Base-by-base conservation (phyloP, 2,797 vertebrate species). In the Uromys caudimaculatus region DNA sequence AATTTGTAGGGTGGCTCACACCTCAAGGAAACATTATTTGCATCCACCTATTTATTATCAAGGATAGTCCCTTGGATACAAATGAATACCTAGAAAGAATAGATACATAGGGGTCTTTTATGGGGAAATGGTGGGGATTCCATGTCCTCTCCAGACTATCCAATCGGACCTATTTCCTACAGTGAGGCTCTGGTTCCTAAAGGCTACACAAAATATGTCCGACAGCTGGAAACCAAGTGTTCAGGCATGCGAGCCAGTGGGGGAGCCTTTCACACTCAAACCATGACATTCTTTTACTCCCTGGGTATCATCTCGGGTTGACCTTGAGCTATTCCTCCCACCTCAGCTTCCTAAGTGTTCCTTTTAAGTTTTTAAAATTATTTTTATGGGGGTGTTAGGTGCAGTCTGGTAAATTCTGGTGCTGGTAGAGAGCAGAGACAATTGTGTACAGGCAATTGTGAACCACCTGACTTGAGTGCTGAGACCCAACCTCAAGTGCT, bases 101-200 rank as follows among this genome's bases (percentile, higher is more conserved):
- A 38, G 32, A 35, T 6, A 2, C 9, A 4, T 0, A 11, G 10
- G 29, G 24, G 9, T 27, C 44, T 44, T 17, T 24, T 32, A 4
- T 19, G 47, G 38, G 64, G 0, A 13, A 44, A 35, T 8, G 27
- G 11, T 35, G n/a, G 41, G 44, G 41, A 13, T 89, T 82, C 77
- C 0, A 14, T 2, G 32, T 17, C 38, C 38, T 54, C 32, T 29
- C 41, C 4, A 69, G 21, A 85, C 12, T 52, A 11, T 35, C 32
- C 32, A 35, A n/a, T 67, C 44, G 8, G 9, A 56, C 52, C 52
- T 5, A 44, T 29, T 41, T 32, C 52, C 69, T 23, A 56, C 54
- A 75, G 52, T 6, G 4, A 58, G 11, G 9, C 2, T 73, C 67
- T 69, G 13, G 16, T 58, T 58, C n/a, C 52, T 35, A 16, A 32